Base-by-base conservation (phyloP, 1,140 invertebrate genomes). In the Nylanderia fulva region DNA sequence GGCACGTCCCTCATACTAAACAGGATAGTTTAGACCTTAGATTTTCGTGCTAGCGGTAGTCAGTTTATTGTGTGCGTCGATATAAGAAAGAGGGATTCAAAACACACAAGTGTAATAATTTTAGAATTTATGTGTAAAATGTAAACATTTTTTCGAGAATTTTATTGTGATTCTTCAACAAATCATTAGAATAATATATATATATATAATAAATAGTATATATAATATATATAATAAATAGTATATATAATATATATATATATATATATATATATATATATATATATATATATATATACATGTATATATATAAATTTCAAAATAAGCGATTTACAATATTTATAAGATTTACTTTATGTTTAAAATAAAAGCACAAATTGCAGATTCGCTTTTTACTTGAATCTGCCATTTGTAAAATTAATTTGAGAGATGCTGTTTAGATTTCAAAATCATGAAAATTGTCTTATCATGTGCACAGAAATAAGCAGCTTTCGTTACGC, bases 1-100 rank as follows among this genome's bases (percentile, higher is more conserved):
- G 52, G 45, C 52, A 54, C 21, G 27, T 82, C 13, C 36, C 52
- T 82, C 66, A 33, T 58, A 24, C 66, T 24, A 52, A 82, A 58
- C 27, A 27, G 24, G 27, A 79, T 54, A 52, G 29, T 79, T 66
- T 4, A 66, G 48, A 18, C 24, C 33, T 82, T 24, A 58, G 36
- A 58, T 45, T 72, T 45, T 42, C 21, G 11, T 76, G 56, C 13
- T 45, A 9, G 52, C 33, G 52, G 56, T 33, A 45, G 66, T 72
- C 48, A 45, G 66, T 72, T 39, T 58, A 24, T 42, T 58, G 27
- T 21, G 39, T 5, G 36, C 39, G 24, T 15, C 66, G 13, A 36
- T 29, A 9, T 39, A 29, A 18, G 21, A 13, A 9, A 66, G 29
- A 21, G 1, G 45, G 45, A 39, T 13, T 68, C 33, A 21, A 7